phyloP scores from a whole-genome alignment of 1,140 invertebrate genomes.

The Plectrocnemia conspersa region DNA sequence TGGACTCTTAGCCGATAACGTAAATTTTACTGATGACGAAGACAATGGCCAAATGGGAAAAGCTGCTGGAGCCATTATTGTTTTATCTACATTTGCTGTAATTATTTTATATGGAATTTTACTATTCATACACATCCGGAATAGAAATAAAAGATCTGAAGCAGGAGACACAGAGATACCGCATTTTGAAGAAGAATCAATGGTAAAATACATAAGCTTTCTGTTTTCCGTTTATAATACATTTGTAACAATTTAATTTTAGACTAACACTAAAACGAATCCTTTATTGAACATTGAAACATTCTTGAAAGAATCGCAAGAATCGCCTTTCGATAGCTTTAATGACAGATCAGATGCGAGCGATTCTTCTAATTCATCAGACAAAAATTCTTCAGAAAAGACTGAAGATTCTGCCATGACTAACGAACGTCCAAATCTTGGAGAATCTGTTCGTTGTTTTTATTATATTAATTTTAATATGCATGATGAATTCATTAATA shows the following conservation, averaged over 20 bases:
- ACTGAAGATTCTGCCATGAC: slow-evolving; percentile 10
- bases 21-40: neutral
- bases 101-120: slow-evolving; percentile 22
- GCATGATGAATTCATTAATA: too few species aligned
- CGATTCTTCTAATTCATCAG: slow-evolving; percentile 13
- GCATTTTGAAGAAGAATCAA: slow-evolving; percentile 15
- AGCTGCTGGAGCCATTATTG: slow-evolving; percentile 10
- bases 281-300: slow-evolving; percentile 22
- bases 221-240: neutral
- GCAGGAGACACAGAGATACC: slow-evolving; percentile 11
- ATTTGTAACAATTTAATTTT: slow-evolving; percentile 13
- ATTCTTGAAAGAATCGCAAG: slow-evolving; percentile 19
- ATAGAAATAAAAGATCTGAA: slow-evolving; percentile 13
- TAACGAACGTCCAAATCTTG: neutral
- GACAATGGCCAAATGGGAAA: neutral
- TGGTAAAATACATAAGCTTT: slow-evolving; percentile 7
- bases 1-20: slow-evolving; percentile 9
- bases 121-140: slow-evolving; percentile 25
- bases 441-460: neutral
- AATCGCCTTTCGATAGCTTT: slow-evolving; percentile 6
- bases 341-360: slow-evolving; percentile 17
- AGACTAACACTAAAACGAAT: slow-evolving; percentile 32
- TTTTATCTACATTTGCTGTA: slow-evolving; percentile 26
- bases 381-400: slow-evolving; percentile 5
- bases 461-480: slow-evolving; percentile 2